phyloP scores from a whole-genome alignment of 2,888 invertebrate genomes.

The Gymnoscelis rufifasciata region DNA sequence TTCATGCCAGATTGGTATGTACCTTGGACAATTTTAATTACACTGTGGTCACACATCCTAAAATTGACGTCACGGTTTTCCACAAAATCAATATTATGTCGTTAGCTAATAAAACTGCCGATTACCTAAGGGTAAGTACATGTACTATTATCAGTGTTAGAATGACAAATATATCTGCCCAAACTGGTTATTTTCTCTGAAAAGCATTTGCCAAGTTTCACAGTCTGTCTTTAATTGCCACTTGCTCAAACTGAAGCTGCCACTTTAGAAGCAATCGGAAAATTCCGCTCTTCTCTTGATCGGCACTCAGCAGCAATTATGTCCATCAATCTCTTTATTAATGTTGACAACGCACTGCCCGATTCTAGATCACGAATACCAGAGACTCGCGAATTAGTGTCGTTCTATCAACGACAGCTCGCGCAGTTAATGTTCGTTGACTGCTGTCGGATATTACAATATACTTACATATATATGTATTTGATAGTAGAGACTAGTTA shows the following conservation, averaged over 20 bases:
- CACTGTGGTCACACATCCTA: neutral
- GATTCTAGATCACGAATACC: conserved; percentile 27
- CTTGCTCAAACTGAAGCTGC: conserved; percentile 6
- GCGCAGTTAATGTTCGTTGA: too few relatives aligned
- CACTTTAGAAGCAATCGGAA: conserved; percentile 55
- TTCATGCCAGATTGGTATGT: neutral
- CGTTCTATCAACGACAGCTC: neutral
- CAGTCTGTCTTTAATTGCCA: conserved; percentile 8
- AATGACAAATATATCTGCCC: conserved; percentile 1
- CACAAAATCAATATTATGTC: too few relatives aligned
- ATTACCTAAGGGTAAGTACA: too few relatives aligned
- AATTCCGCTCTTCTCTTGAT: conserved; percentile 58
- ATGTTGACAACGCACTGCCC: conserved; percentile 35
- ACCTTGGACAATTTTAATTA: neutral
- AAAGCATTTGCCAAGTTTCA: conserved; percentile 9
- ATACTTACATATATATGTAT: too few relatives aligned
- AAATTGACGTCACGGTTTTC: neutral
- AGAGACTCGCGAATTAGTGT: neutral
- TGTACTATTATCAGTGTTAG: neutral
- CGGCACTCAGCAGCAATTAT: conserved; percentile 54
- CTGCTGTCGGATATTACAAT: too few relatives aligned
- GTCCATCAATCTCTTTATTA: conserved; percentile 51
- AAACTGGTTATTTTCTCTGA: conserved; percentile 12
- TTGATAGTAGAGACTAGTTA: too few relatives aligned
- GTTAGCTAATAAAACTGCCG: too few relatives aligned